Base-by-base conservation (phyloP, 2,888 invertebrate genomes). In the Plagiodera versicolora region DNA sequence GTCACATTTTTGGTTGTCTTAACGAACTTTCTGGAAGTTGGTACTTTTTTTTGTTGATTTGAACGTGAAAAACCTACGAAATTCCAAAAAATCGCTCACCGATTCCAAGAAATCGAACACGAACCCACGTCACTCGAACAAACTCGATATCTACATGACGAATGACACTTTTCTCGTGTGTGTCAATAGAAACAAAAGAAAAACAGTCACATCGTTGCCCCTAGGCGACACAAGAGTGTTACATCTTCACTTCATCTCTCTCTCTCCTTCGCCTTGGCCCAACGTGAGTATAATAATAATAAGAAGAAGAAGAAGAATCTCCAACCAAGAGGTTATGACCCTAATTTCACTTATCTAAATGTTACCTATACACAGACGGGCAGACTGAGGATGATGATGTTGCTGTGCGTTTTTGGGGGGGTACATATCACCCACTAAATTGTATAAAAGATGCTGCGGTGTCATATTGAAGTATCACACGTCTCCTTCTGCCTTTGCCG, bases 311-410 rank as follows among this genome's bases (percentile, higher is more conserved):
- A n/a, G n/a, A n/a, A n/a, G n/a, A n/a, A n/a, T n/a, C n/a, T n/a
- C n/a, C n/a, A 52, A 58, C 55, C 70, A 72, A 73, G 77, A 79
- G 76, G 78, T 77, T 77, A 71, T 76, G 77, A 77, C 77, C 76
- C 74, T 77, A 76, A 76, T 78, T 76, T 76, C 75, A 77, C 77
- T 76, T 77, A 74, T 74, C 73, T 74, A 77, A 77, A 77, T 76
- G 77, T 76, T 77, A 74, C 39, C 39, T 39, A 39, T 14, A 39
- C 39, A 39, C n/a, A 39, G 39, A 39, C n/a, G n/a, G n/a, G n/a
- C n/a, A n/a, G n/a, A n/a, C n/a, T n/a, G n/a, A n/a, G n/a, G n/a
- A n/a, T n/a, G 39, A 39, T 14, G 39, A 66, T 71, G 74, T 70
- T 74, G 75, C 73, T 77, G 74, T 74, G 74, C 69, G 71, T 72